Conservation (phyloP, 2,888 invertebrate genomes). For the Calameuta idolon region DNA sequence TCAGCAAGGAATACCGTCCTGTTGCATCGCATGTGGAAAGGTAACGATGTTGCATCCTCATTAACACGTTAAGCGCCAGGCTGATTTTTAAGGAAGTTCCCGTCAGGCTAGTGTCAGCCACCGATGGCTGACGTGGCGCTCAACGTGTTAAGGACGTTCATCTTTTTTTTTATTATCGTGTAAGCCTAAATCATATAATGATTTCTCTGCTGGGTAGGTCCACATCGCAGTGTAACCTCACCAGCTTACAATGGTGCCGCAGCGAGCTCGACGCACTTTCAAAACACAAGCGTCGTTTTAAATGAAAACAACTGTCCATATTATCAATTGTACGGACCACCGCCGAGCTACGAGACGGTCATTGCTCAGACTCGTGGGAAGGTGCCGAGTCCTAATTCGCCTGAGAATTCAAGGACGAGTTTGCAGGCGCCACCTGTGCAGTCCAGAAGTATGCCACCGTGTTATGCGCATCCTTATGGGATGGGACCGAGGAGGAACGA, state of each 20-base stretch:
- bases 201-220: conserved; percentile 38
- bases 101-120: too few relatives aligned
- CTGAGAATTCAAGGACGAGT: conserved; percentile 44
- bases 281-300: conserved; percentile 60
- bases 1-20: conserved; percentile 65
- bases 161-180: background rate
- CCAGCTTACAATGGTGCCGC: conserved; percentile 49
- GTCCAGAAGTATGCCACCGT: conserved; percentile 36
- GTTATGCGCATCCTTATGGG: conserved; percentile 50
- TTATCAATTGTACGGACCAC: conserved; percentile 68
- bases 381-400: conserved; percentile 51
- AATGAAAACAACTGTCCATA: conserved; percentile 65
- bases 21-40: conserved; percentile 66
- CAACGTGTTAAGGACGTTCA: background rate
- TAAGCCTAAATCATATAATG: background rate
- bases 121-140: too few relatives aligned
- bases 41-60: conserved; percentile 36
- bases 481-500: conserved; percentile 34
- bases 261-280: conserved; percentile 57
- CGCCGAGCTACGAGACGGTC: conserved; percentile 69
- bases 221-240: conserved; percentile 53
- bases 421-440: conserved; percentile 31
- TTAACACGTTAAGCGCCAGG: too few relatives aligned
- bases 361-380: conserved; percentile 63
- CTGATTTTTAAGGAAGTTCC: too few relatives aligned